These are phyloP conservation scores for Coenonympha arcania DNA, from an alignment of 2,888 invertebrate genomes.

Conservation along the genomic window DNA sequence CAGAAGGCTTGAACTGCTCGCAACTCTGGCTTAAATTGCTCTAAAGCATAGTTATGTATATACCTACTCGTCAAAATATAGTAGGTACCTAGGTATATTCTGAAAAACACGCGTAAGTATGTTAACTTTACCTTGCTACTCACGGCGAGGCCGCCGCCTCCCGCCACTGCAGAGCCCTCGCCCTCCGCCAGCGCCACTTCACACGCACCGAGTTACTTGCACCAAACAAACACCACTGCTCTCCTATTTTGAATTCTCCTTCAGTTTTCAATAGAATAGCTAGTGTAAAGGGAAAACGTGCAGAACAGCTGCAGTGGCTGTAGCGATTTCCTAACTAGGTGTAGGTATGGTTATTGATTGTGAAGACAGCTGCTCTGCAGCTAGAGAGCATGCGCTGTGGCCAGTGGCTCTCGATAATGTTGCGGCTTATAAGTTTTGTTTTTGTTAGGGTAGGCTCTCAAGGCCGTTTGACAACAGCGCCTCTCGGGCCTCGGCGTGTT, in stretches of 20 bases:
- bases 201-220: slow-evolving; percentile 12
- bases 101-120: no score
- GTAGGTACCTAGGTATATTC: no score
- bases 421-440: background rate
- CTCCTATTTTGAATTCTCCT: background rate
- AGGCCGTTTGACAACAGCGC: no score
- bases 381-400: slow-evolving; percentile 23
- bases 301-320: background rate
- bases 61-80: no score
- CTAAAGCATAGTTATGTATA: no score
- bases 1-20: no score
- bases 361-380: background rate
- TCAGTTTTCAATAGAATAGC: background rate
- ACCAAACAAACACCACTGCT: slow-evolving; percentile 6
- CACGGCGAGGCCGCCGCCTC: slow-evolving; percentile 72
- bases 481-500: no score
- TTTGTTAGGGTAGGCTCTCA: slow-evolving; percentile 1
- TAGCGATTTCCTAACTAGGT: slow-evolving; percentile 1
- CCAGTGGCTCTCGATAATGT: background rate
- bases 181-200: slow-evolving; percentile 63
- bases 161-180: slow-evolving; percentile 57
- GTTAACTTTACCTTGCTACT: slow-evolving; percentile 66
- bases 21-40: no score
- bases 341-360: no score
- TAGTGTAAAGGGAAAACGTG: background rate